A percentile compares a stretch with the other conserved stretches of the same genome.
phyloP scores from a whole-genome alignment of 53 echinoderm and acorn worm species.

The Pentamera pediparva region DNA sequence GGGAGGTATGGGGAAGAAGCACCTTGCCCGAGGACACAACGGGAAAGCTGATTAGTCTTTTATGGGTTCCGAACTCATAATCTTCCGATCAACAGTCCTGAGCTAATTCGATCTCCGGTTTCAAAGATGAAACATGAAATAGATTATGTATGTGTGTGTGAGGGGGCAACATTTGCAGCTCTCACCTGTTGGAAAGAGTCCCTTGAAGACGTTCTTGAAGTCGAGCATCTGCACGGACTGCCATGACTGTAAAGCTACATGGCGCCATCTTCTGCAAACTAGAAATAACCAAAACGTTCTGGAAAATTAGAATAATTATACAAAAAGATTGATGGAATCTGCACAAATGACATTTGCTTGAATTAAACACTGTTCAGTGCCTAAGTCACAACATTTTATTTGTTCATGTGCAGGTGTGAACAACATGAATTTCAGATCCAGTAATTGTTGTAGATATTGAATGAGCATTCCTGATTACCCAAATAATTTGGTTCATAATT shows the following conservation, averaged over 20 bases:
- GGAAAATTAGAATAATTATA: too few species aligned
- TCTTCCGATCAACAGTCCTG: too few species aligned
- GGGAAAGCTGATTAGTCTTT: too few species aligned
- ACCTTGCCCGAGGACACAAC: too few species aligned
- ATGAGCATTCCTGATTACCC: background rate
- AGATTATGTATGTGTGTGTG: too few species aligned
- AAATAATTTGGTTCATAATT: too few species aligned
- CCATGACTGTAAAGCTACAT: slow-evolving; percentile 28
- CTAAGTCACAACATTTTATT: background rate
- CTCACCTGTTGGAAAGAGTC: background rate
- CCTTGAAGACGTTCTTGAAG: slow-evolving; percentile 44
- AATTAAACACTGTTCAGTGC: background rate
- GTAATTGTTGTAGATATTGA: background rate
- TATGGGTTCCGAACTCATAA: too few species aligned
- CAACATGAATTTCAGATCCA: background rate
- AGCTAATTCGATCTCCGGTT: too few species aligned
- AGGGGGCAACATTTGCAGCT: too few species aligned
- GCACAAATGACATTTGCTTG: background rate
- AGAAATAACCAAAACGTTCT: background rate
- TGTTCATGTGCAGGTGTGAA: background rate
- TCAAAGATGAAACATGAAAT: too few species aligned
- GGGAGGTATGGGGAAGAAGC: too few species aligned
- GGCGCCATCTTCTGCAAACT: slow-evolving; percentile 53
- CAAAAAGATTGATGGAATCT: too few species aligned
- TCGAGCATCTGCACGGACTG: slow-evolving; percentile 23